phyloP scores from a whole-genome alignment of 2,113 vertebrate species.

The Xenopus borealis region DNA sequence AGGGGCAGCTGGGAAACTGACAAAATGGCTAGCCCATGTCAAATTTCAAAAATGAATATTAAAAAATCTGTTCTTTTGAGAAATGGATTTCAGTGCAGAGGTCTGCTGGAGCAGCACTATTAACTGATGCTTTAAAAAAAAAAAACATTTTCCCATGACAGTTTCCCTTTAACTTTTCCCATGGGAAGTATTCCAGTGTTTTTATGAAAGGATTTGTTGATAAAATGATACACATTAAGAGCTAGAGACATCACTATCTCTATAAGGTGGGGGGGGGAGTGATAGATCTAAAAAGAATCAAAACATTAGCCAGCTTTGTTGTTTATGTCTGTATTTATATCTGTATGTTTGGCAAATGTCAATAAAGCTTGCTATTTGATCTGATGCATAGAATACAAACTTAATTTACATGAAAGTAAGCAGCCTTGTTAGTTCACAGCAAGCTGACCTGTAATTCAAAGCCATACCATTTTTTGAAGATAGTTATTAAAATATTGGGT shows the following conservation, averaged over 20 bases:
- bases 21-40: too few relatives aligned
- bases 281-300: conserved; percentile 41
- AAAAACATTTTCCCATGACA: too few relatives aligned
- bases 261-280: conserved; percentile 32
- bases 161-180: too few relatives aligned
- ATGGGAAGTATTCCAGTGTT: conserved; percentile 41
- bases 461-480: too few relatives aligned
- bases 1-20: too few relatives aligned
- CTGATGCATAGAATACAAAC: conserved; percentile 18
- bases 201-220: conserved; percentile 41
- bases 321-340: conserved; percentile 43
- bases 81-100: too few relatives aligned
- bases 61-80: too few relatives aligned
- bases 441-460: background rate
- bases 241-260: conserved; percentile 43
- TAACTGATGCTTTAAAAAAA: too few relatives aligned
- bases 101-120: too few relatives aligned
- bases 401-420: conserved; percentile 40
- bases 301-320: conserved; percentile 40
- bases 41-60: too few relatives aligned
- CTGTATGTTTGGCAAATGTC: conserved; percentile 36
- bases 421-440: conserved; percentile 30
- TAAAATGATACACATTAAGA: conserved; percentile 42
- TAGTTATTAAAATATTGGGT: too few relatives aligned
- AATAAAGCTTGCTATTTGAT: conserved; percentile 42